phyloP scores from a whole-genome alignment of 2,113 vertebrate species.

The Cryptotis parvus region DNA sequence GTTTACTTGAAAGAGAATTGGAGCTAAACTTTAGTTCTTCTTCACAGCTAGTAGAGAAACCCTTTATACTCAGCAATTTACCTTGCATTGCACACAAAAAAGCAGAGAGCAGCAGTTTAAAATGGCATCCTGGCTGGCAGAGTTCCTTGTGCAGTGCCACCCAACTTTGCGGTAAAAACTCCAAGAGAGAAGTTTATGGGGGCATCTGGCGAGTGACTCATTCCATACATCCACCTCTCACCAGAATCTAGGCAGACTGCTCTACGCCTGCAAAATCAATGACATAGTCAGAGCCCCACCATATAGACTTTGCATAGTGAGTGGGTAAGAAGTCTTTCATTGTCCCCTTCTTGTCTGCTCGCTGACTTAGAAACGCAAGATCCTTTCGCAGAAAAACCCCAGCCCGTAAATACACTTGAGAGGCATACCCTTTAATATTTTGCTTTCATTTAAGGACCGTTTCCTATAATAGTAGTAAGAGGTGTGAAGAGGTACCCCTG shows the following conservation, averaged over 20 bases:
- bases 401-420: background rate
- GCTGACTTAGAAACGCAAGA: conserved; percentile 13
- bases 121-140: conserved; percentile 43
- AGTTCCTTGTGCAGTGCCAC: background rate
- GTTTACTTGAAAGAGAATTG: background rate
- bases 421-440: background rate
- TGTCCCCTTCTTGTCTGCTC: background rate
- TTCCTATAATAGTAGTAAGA: background rate
- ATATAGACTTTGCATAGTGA: background rate
- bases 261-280: background rate
- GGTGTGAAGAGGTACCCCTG: background rate
- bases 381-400: background rate
- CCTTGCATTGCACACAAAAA: background rate
- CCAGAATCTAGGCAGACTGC: background rate
- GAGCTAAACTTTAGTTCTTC: conserved; percentile 32
- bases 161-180: conserved; percentile 21
- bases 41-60: conserved; percentile 26
- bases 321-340: background rate
- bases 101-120: conserved; percentile 45
- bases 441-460: background rate
- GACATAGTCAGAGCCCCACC: background rate
- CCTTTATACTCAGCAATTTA: conserved; percentile 31
- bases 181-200: background rate
- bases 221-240: background rate
- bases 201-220: background rate